Conservation (phyloP, 92 coral and sea anemone genomes). For the Siderastrea siderea region DNA sequence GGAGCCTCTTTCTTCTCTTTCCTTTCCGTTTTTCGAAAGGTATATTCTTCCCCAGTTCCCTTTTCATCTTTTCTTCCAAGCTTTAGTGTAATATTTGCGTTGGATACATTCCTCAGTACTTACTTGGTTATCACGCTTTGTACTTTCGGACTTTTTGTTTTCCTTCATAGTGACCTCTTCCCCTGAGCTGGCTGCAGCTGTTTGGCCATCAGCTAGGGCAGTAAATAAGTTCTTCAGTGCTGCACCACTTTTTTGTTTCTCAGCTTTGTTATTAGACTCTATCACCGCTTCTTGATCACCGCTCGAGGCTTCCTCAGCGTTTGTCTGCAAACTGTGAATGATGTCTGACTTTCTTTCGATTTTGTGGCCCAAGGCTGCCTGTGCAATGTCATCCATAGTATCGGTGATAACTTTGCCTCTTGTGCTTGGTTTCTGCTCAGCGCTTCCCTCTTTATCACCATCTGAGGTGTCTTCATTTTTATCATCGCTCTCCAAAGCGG, state of each 20-base stretch:
- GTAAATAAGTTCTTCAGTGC: conserved; percentile 84
- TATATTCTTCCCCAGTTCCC: neutral
- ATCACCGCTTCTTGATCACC: conserved; percentile 21
- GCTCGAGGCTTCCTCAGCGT: conserved; percentile 40
- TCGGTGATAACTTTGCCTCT: conserved; percentile 77
- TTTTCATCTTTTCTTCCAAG: neutral
- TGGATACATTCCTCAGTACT: neutral
- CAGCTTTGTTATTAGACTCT: neutral
- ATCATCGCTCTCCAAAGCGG: conserved; percentile 64
- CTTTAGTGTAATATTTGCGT: too few species aligned
- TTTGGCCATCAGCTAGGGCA: conserved; percentile 70
- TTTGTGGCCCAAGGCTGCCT: conserved; percentile 72
- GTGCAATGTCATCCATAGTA: conserved; percentile 79
- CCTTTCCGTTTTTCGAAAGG: too few species aligned
- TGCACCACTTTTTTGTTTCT: conserved; percentile 26
- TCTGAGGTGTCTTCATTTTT: conserved; percentile 46
- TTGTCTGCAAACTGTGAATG: conserved; percentile 76
- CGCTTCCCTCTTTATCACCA: conserved; percentile 54
- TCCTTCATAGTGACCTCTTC: conserved; percentile 12
- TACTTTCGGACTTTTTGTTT: conserved; percentile 1
- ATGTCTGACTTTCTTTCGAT: conserved; percentile 84
- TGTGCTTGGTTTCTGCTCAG: conserved; percentile 7
- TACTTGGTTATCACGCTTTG: conserved; percentile 19
- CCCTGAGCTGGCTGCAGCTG: conserved; percentile 54
- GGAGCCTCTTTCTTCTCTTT: too few species aligned